phyloP scores from a whole-genome alignment of 1,140 invertebrate species.

The Propsilocerus akamusi region DNA sequence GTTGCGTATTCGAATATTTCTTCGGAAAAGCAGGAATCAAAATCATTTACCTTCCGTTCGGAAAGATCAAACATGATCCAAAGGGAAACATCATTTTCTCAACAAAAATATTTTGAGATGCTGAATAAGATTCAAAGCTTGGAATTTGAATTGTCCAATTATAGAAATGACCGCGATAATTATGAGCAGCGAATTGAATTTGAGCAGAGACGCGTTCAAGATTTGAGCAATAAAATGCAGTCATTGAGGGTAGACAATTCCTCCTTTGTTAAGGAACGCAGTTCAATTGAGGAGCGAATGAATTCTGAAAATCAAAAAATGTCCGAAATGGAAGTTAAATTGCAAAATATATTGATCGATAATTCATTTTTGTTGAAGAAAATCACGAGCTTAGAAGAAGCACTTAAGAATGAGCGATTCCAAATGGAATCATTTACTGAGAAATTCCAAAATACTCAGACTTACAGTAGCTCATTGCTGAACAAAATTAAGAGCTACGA shows the following conservation, averaged over 20 bases:
- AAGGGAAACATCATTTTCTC: too few species aligned
- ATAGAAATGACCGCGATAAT: not conserved
- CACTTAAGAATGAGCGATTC: not conserved
- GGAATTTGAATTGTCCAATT: not conserved
- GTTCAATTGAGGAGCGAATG: not conserved
- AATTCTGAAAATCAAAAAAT: not conserved
- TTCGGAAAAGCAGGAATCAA: too few species aligned
- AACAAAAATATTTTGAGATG: not conserved
- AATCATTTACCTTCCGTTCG: too few species aligned
- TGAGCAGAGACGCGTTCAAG: conserved; percentile 3
- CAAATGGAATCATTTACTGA: not conserved
- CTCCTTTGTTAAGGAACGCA: not conserved
- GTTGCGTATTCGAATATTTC: not conserved
- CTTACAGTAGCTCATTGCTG: not conserved
- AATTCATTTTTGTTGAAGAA: not conserved
- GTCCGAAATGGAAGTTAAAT: not conserved
- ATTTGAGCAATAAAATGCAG: not conserved
- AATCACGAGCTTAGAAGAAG: not conserved
- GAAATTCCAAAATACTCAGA: not conserved
- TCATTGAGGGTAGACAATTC: not conserved
- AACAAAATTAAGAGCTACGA: not conserved
- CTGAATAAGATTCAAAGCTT: conserved; percentile 1
- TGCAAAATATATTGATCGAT: not conserved
- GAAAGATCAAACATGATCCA: too few species aligned
- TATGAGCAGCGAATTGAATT: not conserved